These are phyloP conservation scores for Xiphorhynchus erythropygius DNA, from an alignment of 2,797 vertebrate genomes.

Conservation along the genomic window DNA sequence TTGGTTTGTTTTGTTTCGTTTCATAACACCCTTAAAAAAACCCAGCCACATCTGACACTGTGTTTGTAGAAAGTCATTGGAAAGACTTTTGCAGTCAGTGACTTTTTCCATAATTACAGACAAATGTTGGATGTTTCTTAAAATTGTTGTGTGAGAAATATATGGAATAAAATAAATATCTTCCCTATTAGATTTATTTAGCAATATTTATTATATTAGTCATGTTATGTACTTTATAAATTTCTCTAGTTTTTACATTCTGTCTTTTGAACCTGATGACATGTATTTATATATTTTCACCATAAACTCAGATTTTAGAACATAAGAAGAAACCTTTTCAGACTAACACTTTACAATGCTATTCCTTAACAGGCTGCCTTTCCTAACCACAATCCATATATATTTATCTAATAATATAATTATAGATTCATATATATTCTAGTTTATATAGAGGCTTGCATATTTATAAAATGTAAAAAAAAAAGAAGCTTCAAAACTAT, in stretches of 20 bases:
- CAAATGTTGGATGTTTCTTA: neutral
- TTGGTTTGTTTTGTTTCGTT: neutral
- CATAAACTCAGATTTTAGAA: neutral
- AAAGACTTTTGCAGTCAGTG: neutral
- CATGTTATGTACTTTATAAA: neutral
- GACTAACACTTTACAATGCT: neutral
- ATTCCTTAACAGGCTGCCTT: neutral
- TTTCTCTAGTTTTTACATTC: neutral
- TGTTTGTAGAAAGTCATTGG: neutral
- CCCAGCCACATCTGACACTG: accelerated
- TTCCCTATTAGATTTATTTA: neutral
- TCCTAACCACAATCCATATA: neutral
- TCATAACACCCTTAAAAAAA: neutral
- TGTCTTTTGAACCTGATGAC: neutral
- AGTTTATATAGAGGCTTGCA: accelerated
- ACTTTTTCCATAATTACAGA: neutral
- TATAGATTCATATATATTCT: neutral
- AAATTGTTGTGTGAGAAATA: neutral
- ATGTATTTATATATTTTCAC: neutral
- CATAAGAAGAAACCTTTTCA: neutral
- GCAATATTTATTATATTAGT: neutral
- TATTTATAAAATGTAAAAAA: neutral
- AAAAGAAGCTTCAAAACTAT: neutral
- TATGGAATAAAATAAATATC: neutral
- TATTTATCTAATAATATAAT: neutral